Conservation (phyloP, 2,888 invertebrate genomes). For the Blomia tropicalis region DNA sequence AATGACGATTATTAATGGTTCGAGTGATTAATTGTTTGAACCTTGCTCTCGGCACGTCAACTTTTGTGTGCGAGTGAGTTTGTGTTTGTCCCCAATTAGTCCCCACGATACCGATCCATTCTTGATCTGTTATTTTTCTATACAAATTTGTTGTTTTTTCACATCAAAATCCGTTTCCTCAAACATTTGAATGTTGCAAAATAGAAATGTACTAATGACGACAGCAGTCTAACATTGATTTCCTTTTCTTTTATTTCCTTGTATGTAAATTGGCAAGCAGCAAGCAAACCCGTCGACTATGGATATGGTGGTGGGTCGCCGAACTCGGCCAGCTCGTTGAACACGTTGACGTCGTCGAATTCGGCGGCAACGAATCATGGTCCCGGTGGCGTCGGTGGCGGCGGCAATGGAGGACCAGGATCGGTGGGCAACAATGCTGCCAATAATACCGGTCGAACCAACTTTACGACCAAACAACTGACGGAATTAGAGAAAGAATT, state of each 20-base stretch:
- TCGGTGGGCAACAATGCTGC: conserved; percentile 19
- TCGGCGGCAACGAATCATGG: background rate
- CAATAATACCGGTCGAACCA: conserved; percentile 65
- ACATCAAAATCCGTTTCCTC: too few relatives aligned
- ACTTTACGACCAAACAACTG: conserved; percentile 97
- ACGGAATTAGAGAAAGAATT: conserved; percentile 98
- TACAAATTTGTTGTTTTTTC: too few relatives aligned
- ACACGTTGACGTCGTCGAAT: background rate
- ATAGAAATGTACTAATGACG: background rate
- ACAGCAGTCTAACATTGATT: too few relatives aligned
- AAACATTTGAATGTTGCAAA: conserved; percentile 3
- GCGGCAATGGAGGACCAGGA: too few relatives aligned
- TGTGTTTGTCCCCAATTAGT: too few relatives aligned
- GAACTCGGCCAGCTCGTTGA: conserved; percentile 9
- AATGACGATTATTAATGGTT: background rate
- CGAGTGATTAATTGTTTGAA: conserved; percentile 7
- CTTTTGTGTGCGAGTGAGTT: too few relatives aligned
- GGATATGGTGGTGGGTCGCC: conserved; percentile 8
- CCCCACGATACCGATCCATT: too few relatives aligned
- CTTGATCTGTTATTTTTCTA: too few relatives aligned
- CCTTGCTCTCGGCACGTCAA: too few relatives aligned
- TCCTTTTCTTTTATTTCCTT: too few relatives aligned
- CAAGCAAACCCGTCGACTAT: conserved; percentile 7
- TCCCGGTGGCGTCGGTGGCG: too few relatives aligned
- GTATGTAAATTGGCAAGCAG: background rate